Evolutionary conservation across 2,113 vertebrate species (phyloP).

Genomic region (Hippocampus zosterae): DNA sequence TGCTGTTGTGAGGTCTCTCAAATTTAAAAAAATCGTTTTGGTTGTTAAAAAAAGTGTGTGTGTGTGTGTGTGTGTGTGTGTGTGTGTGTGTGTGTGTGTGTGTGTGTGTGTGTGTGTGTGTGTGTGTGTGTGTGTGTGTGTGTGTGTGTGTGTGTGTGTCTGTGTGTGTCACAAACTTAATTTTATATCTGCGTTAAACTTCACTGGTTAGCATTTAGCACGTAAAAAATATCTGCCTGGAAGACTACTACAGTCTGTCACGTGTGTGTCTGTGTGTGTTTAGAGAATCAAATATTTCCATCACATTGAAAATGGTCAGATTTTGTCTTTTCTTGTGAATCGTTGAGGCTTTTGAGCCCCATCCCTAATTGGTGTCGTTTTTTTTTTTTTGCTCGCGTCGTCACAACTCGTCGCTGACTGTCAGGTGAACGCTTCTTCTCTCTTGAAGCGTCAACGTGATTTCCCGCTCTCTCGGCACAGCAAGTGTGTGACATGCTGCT

Average conservation of each 20-base stretch:
- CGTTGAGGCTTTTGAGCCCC: constrained; percentile 45
- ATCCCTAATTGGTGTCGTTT: constrained; percentile 62
- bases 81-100: constrained; percentile 33
- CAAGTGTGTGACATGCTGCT: constrained; percentile 56
- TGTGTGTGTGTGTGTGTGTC: constrained; percentile 23
- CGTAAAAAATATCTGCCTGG: constrained; percentile 42
- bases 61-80: neutral
- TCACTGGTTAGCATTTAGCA: constrained; percentile 2
- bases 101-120: too few relatives aligned
- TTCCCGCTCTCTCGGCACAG: constrained; percentile 56
- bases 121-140: neutral
- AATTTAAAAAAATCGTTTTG: too few relatives aligned
- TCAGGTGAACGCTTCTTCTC: constrained; percentile 64
- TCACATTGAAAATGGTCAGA: constrained; percentile 10
- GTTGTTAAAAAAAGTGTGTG: neutral
- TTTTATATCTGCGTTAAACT: constrained; percentile 14
- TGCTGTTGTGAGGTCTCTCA: too few relatives aligned
- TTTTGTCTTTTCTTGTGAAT: constrained; percentile 56
- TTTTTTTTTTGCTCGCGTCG: constrained; percentile 28
- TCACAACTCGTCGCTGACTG: constrained; percentile 58
- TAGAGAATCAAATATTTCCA: constrained; percentile 16
- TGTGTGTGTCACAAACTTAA: constrained; percentile 44
- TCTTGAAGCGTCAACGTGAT: constrained; percentile 60
- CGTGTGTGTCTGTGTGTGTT: constrained; percentile 15
- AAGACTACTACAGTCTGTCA: constrained; percentile 21